A percentile compares a stretch with the other conserved stretches of the same genome.
Evolutionary conservation across 53 echinoderm and acorn worm species (phyloP).

Genomic region (Echinarachnius parma): DNA sequence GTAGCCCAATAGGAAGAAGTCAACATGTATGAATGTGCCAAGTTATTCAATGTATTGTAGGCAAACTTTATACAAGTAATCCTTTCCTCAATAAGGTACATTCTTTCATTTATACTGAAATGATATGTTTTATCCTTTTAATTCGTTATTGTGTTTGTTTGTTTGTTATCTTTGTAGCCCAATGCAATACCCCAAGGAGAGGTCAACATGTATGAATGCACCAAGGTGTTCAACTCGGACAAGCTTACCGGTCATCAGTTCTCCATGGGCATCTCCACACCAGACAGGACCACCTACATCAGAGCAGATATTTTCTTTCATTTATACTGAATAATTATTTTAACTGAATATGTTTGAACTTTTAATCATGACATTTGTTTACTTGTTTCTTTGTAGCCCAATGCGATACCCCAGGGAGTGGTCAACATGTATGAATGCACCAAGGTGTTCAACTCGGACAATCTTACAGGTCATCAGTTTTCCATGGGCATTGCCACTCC

Average conservation of each 20-base stretch:
- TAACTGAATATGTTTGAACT: no score
- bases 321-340: no score
- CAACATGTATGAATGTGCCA: no score
- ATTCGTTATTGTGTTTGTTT: no score
- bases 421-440: slow-evolving; percentile 95
- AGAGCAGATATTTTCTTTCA: no score
- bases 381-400: slow-evolving; percentile 50
- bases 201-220: slow-evolving; percentile 94
- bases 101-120: no score
- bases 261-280: slow-evolving; percentile 78
- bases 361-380: no score
- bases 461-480: slow-evolving; percentile 68
- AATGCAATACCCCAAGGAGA: slow-evolving; percentile 84
- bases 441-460: slow-evolving; percentile 77
- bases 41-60: no score
- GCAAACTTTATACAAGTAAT: no score
- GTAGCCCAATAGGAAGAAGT: no score
- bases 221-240: slow-evolving; percentile 79
- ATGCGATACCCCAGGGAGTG: slow-evolving; percentile 82
- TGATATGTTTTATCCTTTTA: no score
- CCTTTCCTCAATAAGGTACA: no score
- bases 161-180: slow-evolving; percentile 46
- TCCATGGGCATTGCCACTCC: slow-evolving; percentile 81
- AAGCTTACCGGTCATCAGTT: slow-evolving; percentile 67
- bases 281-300: slow-evolving; percentile 73